Evolutionary conservation across 2,113 vertebrate genomes (phyloP).

Genomic region (Drymodes brunneopygia): DNA sequence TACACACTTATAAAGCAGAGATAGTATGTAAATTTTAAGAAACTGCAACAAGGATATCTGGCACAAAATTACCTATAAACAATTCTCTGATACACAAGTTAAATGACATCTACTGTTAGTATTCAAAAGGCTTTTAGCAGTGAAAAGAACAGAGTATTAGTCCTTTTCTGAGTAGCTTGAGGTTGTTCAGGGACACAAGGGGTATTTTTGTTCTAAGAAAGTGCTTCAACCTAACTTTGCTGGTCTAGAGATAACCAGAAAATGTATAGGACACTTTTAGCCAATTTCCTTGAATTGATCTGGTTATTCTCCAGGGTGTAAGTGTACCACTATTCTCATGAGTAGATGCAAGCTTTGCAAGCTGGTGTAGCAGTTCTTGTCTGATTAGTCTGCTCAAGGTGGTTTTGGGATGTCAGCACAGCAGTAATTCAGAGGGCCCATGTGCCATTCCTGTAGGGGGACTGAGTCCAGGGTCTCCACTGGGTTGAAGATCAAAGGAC

Average conservation of each 20-base stretch:
- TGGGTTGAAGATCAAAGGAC: neutral
- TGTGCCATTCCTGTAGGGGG: neutral
- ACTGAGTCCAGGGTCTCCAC: neutral
- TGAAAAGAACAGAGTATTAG: neutral
- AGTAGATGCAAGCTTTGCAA: neutral
- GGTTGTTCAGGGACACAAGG: neutral
- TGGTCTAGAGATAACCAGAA: neutral
- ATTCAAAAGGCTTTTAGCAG: neutral
- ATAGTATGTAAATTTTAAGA: neutral
- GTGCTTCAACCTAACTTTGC: neutral
- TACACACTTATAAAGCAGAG: neutral
- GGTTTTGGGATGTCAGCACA: neutral
- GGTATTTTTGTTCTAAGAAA: neutral
- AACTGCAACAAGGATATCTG: neutral
- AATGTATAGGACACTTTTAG: neutral
- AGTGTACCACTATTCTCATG: neutral
- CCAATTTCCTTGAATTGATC: neutral
- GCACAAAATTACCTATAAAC: neutral
- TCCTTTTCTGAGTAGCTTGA: neutral
- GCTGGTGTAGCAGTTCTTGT: neutral
- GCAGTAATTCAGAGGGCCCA: neutral
- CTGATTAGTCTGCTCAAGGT: accelerated
- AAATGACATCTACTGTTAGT: neutral
- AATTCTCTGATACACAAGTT: neutral
- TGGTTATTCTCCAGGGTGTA: neutral